Evolutionary conservation across 2,113 vertebrate genomes (phyloP).

Genomic region (Mesocricetus auratus): DNA sequence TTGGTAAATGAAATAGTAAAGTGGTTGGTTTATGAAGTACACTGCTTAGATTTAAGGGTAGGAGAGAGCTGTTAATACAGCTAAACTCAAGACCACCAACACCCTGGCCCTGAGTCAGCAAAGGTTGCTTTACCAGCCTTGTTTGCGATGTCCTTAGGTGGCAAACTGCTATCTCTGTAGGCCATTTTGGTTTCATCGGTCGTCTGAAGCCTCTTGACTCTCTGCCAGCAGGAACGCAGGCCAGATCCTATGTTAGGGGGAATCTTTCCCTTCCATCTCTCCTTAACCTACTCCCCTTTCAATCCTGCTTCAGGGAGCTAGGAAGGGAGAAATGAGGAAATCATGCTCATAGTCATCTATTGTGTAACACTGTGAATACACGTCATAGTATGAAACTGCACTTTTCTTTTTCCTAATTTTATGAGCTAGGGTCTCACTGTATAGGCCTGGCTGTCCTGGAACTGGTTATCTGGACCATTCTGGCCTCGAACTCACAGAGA

Average conservation of each 20-base stretch:
- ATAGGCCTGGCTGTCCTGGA: background rate
- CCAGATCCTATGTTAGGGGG: background rate
- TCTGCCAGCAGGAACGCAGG: background rate
- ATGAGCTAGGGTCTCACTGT: background rate
- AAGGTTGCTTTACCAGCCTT: too few species aligned
- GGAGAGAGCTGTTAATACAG: background rate
- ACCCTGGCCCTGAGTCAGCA: background rate
- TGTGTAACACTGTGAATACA: background rate
- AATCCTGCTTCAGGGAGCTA: background rate
- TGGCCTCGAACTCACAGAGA: background rate
- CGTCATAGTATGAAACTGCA: background rate
- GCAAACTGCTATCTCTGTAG: background rate
- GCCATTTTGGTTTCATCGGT: background rate
- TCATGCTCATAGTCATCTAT: background rate
- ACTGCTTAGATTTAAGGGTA: background rate
- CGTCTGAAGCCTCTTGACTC: background rate
- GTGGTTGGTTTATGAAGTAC: background rate
- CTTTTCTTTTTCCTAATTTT: background rate
- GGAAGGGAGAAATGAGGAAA: background rate
- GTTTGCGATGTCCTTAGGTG: background rate
- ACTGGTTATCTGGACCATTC: background rate
- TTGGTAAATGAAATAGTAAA: background rate
- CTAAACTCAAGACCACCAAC: background rate
- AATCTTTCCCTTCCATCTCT: background rate
- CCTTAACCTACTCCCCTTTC: background rate